Base-by-base conservation (phyloP, 2,888 invertebrate genomes). In the Drosophila gaucha region DNA sequence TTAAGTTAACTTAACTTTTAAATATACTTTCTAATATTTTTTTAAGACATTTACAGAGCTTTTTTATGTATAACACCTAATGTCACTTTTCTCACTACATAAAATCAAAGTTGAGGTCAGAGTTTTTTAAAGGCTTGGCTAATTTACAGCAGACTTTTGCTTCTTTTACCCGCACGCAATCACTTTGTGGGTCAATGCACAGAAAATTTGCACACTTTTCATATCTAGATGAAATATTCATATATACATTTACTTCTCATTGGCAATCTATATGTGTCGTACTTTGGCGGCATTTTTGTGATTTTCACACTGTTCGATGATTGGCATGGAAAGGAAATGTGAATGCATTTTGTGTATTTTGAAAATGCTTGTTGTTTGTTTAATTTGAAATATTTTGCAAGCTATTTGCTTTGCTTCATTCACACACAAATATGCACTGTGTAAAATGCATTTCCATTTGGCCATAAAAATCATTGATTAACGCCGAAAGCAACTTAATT, bases 171-270 rank as follows among this genome's bases (percentile, higher is more conserved):
- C 16, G 49, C 73, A 68, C 63, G 72, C 73, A 57, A 74, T 31
- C 59, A 46, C 20, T 35, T 51, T 50, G 22, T 39, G 35, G 74
- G 74, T 74, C 71, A 74, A 75, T 52, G 65, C 10, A 65, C 71
- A 70, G 43, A 16, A 52, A 39, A 57, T 57, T 60, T 38, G 43
- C 47, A 31, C 35, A 58, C 47, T 50, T 50, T 49, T 36, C 14
- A 31, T 6, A 2, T 10, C 4, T 14, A 30, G 12, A n/a, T 6
- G 10, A 36, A 8, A n/a, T 16, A n/a, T 1, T 16, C 28, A 33
- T 30, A 41, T 33, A 26, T 39, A 39, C 44, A 20, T 35, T 28
- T 20, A 31, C 20, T 18, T 10, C 10, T 8, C n/a, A n/a, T n/a
- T n/a, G n/a, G n/a, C n/a, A n/a, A n/a, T n/a, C n/a, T 41, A 14